Evolutionary conservation across 2,113 vertebrate species (phyloP).

Genomic region (Brachionichthys hirsutus): DNA sequence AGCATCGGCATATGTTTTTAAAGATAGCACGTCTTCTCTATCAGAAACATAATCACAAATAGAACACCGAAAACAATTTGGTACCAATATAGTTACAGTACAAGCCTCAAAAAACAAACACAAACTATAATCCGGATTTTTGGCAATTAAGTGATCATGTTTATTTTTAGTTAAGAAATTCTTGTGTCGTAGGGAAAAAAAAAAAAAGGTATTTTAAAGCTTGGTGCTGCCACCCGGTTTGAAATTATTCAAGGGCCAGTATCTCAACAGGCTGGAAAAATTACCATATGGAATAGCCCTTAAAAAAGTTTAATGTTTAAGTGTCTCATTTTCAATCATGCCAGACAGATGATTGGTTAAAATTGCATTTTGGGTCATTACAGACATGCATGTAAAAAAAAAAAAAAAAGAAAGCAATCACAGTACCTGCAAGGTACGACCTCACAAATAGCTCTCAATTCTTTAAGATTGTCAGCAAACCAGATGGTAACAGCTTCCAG

Average conservation of each 20-base stretch:
- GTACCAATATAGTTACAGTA: constrained; percentile 74
- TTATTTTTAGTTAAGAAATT: constrained; percentile 37
- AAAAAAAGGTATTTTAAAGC: constrained; percentile 66
- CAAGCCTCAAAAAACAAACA: constrained; percentile 66
- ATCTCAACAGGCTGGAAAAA: constrained; percentile 69
- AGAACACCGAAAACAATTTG: constrained; percentile 74
- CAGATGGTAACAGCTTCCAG: constrained; percentile 6
- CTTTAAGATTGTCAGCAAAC: constrained; percentile 48
- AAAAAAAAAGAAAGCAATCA: constrained; percentile 15
- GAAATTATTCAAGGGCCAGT: constrained; percentile 65
- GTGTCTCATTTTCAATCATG: constrained; percentile 47
- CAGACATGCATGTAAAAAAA: constrained; percentile 28
- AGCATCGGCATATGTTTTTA: constrained; percentile 80
- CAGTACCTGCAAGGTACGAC: constrained; percentile 37
- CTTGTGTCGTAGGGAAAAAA: constrained; percentile 41
- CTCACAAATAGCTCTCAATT: constrained; percentile 30
- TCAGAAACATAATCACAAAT: constrained; percentile 71
- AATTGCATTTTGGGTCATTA: constrained; percentile 35
- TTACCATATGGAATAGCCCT: constrained; percentile 79
- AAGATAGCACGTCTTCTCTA: constrained; percentile 76
- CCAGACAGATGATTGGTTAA: constrained; percentile 33
- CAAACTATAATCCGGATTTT: constrained; percentile 69
- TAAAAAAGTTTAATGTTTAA: constrained; percentile 60
- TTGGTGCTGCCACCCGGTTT: constrained; percentile 72
- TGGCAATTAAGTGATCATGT: constrained; percentile 71